Percentiles rank a stretch among this genome's conserved stretches.
Conservation (phyloP, 2,888 invertebrate genomes). For the Mystacides longicornis region DNA sequence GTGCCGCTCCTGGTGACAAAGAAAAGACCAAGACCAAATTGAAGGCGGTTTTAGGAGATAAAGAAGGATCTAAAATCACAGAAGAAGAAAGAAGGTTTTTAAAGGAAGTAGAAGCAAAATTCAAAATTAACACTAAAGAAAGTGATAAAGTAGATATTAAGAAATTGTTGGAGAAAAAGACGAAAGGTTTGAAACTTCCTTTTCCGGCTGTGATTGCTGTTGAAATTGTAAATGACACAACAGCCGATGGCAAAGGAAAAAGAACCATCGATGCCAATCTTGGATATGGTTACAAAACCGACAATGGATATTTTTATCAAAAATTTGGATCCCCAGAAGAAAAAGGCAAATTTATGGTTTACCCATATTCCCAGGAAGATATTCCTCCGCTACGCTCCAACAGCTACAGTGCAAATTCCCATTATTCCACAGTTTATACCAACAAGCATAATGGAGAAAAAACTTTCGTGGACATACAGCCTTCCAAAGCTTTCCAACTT, state of each 20-base stretch:
- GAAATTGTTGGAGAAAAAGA: slow-evolving; percentile 5
- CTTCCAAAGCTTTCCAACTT: slow-evolving; percentile 50
- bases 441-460: slow-evolving; percentile 23
- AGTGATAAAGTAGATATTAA: slow-evolving; percentile 22
- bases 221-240: slow-evolving; percentile 53
- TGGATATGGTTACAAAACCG: slow-evolving; percentile 59
- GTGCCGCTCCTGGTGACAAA: slow-evolving; percentile 7
- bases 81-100: slow-evolving; percentile 43
- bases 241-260: slow-evolving; percentile 50
- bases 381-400: slow-evolving; percentile 38
- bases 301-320: slow-evolving; percentile 45
- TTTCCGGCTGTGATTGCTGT: slow-evolving; percentile 54
- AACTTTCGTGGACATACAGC: slow-evolving; percentile 49
- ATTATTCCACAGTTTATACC: slow-evolving; percentile 24
- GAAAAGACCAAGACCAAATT: slow-evolving; percentile 5
- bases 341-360: slow-evolving; percentile 54
- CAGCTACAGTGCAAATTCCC: slow-evolving; percentile 18
- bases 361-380: slow-evolving; percentile 64
- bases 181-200: slow-evolving; percentile 29
- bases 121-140: slow-evolving; percentile 37
- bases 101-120: slow-evolving; percentile 45
- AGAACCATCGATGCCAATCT: slow-evolving; percentile 66
- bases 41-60: neutral
- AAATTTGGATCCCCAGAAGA: slow-evolving; percentile 43
- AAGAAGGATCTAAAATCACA: slow-evolving; percentile 35